Conservation (phyloP, 2,113 vertebrate genomes). For the Nansenia antarctica region DNA sequence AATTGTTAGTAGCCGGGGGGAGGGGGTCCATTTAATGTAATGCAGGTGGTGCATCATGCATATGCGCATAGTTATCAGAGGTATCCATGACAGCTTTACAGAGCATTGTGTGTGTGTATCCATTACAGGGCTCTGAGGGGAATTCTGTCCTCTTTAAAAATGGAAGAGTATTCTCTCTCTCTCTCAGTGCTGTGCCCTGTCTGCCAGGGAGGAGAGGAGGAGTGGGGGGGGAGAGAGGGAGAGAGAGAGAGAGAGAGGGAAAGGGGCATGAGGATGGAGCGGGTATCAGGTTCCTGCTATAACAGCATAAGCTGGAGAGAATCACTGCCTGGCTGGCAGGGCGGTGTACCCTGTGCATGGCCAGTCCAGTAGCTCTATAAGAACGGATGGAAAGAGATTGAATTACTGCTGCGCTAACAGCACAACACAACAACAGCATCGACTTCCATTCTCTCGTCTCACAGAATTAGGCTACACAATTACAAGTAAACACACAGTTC, state of each 20-base stretch:
- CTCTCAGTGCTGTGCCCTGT: slow-evolving; percentile 2
- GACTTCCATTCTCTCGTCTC: too few species aligned
- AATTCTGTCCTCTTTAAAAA: slow-evolving; percentile 52
- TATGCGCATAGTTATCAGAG: background rate
- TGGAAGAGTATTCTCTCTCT: slow-evolving; percentile 26
- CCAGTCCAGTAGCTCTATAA: background rate
- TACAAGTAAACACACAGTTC: too few species aligned
- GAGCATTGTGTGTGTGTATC: slow-evolving; percentile 32
- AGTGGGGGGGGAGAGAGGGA: background rate
- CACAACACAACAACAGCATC: too few species aligned
- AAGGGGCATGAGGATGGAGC: slow-evolving; percentile 9
- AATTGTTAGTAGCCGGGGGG: too few species aligned
- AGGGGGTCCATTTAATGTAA: too few species aligned
- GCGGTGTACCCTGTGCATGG: background rate
- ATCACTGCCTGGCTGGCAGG: background rate
- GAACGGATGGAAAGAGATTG: slow-evolving; percentile 20
- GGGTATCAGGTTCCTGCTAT: slow-evolving; percentile 49
- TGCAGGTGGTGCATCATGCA: background rate
- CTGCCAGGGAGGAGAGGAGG: background rate
- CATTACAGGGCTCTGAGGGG: slow-evolving; percentile 41
- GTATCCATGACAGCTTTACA: background rate
- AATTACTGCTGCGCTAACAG: too few species aligned
- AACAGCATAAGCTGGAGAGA: slow-evolving; percentile 16
- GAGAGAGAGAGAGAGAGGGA: background rate
- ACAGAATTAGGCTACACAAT: too few species aligned